phyloP scores from a whole-genome alignment of 2,888 invertebrate genomes.

The Rhaphigaster nebulosa region DNA sequence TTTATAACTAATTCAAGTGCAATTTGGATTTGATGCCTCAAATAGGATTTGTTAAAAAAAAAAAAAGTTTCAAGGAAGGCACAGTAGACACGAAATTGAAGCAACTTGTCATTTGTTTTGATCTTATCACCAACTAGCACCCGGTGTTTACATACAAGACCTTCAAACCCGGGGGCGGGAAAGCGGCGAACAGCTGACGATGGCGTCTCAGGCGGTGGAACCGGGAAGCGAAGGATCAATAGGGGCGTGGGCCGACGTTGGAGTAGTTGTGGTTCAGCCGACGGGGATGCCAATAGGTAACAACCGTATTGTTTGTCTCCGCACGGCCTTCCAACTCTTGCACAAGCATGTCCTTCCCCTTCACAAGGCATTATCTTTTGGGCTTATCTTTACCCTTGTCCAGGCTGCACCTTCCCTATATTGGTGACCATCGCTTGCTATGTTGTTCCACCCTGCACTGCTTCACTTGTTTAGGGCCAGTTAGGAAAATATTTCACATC shows the following conservation, averaged over 20 bases:
- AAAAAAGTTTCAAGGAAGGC: no score
- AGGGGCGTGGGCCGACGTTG: conserved; percentile 43
- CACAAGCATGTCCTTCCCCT: not conserved
- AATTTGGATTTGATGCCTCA: no score
- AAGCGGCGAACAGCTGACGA: not conserved
- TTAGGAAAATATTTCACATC: not conserved
- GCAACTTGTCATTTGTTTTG: not conserved
- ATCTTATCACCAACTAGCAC: not conserved
- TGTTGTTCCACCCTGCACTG: not conserved
- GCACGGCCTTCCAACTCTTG: not conserved
- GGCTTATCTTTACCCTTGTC: not conserved
- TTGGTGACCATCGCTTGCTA: not conserved
- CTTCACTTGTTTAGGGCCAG: not conserved
- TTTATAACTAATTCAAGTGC: no score
- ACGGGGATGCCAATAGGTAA: conserved; percentile 55
- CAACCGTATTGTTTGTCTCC: not conserved
- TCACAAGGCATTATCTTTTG: not conserved
- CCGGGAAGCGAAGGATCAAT: conserved; percentile 26
- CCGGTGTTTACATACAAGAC: conserved; percentile 35
- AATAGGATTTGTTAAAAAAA: no score
- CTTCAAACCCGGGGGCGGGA: conserved; percentile 40
- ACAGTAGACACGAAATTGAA: not conserved
- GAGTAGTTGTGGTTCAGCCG: conserved; percentile 1
- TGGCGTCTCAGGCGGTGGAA: conserved; percentile 32
- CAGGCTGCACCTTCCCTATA: not conserved